Evolutionary conservation across 2,113 vertebrate species (phyloP).

Genomic region (Eptesicus fuscus): DNA sequence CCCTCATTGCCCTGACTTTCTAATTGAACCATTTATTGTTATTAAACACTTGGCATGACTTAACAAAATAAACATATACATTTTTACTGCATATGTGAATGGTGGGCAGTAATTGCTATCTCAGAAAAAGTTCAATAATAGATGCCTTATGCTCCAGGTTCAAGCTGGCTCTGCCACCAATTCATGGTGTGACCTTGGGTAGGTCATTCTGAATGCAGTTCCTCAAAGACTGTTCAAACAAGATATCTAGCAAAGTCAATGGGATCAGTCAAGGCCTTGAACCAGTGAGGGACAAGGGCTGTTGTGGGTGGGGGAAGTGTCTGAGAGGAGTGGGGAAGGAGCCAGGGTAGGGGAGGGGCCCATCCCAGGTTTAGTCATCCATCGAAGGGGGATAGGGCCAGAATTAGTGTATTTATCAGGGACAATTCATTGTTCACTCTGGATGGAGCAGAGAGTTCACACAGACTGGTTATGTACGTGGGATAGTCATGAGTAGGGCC

Average conservation of each 20-base stretch:
- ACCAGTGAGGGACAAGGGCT: neutral
- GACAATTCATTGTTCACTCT: neutral
- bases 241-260: neutral
- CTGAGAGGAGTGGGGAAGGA: neutral
- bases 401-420: neutral
- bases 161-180: neutral
- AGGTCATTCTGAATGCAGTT: neutral
- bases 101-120: neutral
- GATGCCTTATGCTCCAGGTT: neutral
- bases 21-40: neutral
- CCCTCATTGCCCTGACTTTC: neutral
- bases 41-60: neutral
- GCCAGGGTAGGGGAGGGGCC: neutral
- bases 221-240: neutral
- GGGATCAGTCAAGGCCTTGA: neutral
- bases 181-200: too few species aligned
- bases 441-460: neutral
- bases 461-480: neutral
- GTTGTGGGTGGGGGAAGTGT: neutral
- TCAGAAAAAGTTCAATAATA: neutral
- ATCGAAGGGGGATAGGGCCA: neutral
- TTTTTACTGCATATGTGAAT: neutral
- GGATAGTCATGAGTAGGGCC: neutral
- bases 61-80: neutral
- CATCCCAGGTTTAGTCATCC: neutral